phyloP scores from a whole-genome alignment of 1,140 invertebrate genomes.

The Probaryconus sp. region DNA sequence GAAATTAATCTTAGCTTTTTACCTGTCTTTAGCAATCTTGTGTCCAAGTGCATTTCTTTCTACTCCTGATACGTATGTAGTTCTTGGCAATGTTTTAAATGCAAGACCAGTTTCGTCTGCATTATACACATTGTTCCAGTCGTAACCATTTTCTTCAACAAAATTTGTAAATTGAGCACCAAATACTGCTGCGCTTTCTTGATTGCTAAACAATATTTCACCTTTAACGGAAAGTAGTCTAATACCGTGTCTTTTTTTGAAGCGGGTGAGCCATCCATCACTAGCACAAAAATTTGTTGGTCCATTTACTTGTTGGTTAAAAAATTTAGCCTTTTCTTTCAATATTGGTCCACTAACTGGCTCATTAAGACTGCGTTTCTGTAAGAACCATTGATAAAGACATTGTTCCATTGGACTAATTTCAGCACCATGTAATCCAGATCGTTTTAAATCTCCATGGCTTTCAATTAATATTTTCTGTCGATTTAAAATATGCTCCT shows the following conservation, averaged over 20 bases:
- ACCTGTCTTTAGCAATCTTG: background rate
- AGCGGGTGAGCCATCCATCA: constrained; percentile 1
- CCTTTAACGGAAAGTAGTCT: background rate
- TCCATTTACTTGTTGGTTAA: constrained; percentile 7
- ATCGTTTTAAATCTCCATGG: too few relatives aligned
- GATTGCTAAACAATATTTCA: background rate
- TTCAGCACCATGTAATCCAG: background rate
- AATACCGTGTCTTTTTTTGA: constrained; percentile 6
- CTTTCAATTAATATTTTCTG: too few relatives aligned
- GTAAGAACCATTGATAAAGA: constrained; percentile 10
- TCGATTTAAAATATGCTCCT: too few relatives aligned
- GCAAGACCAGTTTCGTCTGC: background rate
- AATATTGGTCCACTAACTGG: constrained; percentile 5
- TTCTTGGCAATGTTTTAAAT: background rate
- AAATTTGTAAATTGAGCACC: background rate
- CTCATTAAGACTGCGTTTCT: background rate
- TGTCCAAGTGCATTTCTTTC: background rate
- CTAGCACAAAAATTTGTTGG: constrained; percentile 7
- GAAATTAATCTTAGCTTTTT: too few relatives aligned
- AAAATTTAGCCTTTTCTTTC: constrained; percentile 14
- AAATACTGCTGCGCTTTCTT: background rate
- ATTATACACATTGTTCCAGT: background rate
- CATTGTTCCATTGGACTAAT: background rate
- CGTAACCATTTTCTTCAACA: background rate
- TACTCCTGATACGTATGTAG: background rate